phyloP scores from a whole-genome alignment of 2,888 invertebrate species.

The Phymatocera aterrima region DNA sequence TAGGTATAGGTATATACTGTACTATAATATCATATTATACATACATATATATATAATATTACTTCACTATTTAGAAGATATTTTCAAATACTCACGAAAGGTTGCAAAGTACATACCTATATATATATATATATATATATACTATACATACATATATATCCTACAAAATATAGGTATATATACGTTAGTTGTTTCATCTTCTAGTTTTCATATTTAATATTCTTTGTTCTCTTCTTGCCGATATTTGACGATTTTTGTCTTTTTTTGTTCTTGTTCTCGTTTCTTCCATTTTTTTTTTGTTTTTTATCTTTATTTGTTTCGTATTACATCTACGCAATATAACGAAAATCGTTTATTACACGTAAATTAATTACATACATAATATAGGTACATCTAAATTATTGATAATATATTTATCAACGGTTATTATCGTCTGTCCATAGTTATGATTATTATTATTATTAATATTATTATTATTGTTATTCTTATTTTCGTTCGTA shows the following conservation, averaged over 20 bases:
- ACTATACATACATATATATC: constrained; percentile 44
- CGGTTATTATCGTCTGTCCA: not conserved
- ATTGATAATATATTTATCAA: not conserved
- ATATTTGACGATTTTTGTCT: too few species aligned
- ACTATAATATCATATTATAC: not conserved
- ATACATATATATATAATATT: not conserved
- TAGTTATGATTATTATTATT: not conserved
- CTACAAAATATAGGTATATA: constrained; percentile 50
- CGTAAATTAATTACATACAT: constrained; percentile 46
- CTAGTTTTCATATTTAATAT: constrained; percentile 34
- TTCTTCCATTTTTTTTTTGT: not conserved
- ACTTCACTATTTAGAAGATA: too few species aligned
- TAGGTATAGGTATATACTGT: not conserved
- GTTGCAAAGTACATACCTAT: not conserved
- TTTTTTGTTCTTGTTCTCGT: not conserved
- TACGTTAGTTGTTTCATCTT: constrained; percentile 26
- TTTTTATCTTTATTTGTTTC: not conserved
- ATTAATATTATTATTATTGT: not conserved
- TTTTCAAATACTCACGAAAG: constrained; percentile 9
- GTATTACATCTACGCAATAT: not conserved
- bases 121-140: not conserved
- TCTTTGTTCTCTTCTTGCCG: too few species aligned
- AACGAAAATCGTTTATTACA: not conserved
- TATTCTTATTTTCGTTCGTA: not conserved
- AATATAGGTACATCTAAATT: constrained; percentile 49